These are phyloP conservation scores for Phalloptychus januarius DNA, from an alignment of 2,797 vertebrate species.

Conservation along the genomic window DNA sequence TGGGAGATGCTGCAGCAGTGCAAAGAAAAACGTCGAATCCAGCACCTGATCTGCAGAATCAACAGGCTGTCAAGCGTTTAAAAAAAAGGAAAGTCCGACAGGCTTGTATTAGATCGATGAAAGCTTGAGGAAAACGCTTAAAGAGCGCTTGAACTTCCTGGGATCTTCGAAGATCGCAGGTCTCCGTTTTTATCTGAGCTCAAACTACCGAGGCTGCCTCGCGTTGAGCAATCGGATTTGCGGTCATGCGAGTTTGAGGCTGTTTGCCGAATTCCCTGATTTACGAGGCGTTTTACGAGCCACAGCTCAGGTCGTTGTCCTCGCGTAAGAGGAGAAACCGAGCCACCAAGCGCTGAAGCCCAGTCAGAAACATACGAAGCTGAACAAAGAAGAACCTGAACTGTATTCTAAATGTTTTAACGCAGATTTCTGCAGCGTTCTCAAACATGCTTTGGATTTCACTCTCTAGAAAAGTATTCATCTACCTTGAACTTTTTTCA, in stretches of 20 bases:
- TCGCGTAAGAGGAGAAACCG: conserved; percentile 1
- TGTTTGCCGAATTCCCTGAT: conserved; percentile 48
- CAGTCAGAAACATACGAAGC: conserved; percentile 32
- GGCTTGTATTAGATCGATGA: background rate
- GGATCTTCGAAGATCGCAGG: background rate
- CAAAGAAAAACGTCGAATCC: conserved; percentile 13
- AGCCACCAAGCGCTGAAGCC: conserved; percentile 12
- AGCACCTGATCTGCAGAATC: conserved; percentile 22
- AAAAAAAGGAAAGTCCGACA: background rate
- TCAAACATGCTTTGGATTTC: background rate
- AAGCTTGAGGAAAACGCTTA: background rate
- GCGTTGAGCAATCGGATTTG: conserved; percentile 36
- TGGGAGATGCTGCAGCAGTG: conserved; percentile 19
- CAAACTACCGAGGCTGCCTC: conserved; percentile 37
- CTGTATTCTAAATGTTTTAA: background rate
- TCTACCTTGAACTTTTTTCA: background rate
- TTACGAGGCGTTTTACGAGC: conserved; percentile 37
- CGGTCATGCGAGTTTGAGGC: conserved; percentile 20
- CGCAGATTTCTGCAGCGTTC: background rate
- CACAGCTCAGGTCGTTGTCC: conserved; percentile 36
- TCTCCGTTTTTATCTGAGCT: conserved; percentile 12
- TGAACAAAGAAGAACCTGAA: conserved; percentile 11
- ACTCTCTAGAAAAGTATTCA: background rate
- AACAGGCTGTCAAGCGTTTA: conserved; percentile 19
- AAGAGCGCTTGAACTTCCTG: background rate